Evolutionary conservation across 2,113 vertebrate species (phyloP).

Genomic region (Sceloporus undulatus): DNA sequence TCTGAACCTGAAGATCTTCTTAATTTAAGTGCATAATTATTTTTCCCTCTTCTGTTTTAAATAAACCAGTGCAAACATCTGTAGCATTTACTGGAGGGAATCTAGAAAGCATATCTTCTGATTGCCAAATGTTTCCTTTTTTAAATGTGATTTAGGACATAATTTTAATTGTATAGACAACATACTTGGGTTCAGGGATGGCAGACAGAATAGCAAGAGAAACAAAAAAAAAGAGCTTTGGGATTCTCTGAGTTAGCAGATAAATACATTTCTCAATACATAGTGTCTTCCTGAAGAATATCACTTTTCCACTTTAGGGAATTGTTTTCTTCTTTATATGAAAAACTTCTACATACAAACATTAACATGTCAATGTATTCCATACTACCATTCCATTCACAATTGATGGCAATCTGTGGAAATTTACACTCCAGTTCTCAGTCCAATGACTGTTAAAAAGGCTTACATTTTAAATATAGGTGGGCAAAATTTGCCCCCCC

Average conservation of each 20-base stretch:
- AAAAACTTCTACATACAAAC: background rate
- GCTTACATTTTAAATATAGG: background rate
- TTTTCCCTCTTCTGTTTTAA: background rate
- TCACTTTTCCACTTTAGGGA: no score
- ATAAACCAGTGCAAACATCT: background rate
- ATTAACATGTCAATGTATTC: background rate
- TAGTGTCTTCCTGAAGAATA: background rate
- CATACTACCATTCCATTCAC: background rate
- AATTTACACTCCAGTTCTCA: background rate
- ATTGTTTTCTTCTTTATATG: background rate
- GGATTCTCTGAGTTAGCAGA: background rate
- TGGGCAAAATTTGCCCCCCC: no score
- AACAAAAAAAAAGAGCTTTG: background rate
- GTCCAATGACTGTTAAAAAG: background rate
- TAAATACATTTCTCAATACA: background rate
- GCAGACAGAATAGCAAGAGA: background rate
- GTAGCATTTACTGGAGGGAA: background rate
- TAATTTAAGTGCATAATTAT: background rate
- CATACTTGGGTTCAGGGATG: background rate
- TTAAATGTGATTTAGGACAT: background rate
- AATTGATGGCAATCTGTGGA: background rate
- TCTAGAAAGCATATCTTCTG: background rate
- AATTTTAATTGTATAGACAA: background rate
- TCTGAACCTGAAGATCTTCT: background rate
- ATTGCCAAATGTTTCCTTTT: background rate